phyloP scores from a whole-genome alignment of 2,113 vertebrate genomes.

The Oreochromis aureus region DNA sequence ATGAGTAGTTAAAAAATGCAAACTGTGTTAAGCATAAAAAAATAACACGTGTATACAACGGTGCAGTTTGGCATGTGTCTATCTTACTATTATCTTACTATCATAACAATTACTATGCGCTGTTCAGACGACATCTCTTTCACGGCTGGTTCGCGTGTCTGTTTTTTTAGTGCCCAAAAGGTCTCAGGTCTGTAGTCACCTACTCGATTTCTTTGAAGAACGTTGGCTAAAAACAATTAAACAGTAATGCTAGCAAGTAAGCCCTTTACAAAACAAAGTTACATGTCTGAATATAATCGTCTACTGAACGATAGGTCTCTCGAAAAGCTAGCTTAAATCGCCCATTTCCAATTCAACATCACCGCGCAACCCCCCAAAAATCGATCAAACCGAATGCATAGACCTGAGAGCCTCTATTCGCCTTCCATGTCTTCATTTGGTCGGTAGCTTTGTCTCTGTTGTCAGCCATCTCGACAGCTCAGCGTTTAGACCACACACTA shows the following conservation, averaged over 20 bases:
- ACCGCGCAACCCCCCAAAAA: background rate
- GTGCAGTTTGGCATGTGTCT: background rate
- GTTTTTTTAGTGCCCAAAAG: background rate
- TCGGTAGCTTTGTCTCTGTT: conserved; percentile 75
- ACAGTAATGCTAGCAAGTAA: background rate
- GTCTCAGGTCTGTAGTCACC: background rate
- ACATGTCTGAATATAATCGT: background rate
- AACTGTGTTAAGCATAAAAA: background rate
- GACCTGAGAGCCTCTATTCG: conserved; percentile 75
- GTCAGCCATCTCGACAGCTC: conserved; percentile 60
- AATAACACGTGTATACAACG: background rate
- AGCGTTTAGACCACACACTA: background rate
- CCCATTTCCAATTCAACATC: background rate
- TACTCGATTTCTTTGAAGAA: background rate
- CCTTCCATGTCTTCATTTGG: conserved; percentile 87
- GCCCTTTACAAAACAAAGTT: background rate
- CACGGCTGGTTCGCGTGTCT: background rate
- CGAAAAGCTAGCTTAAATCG: background rate
- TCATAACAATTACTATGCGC: background rate
- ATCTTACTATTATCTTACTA: background rate
- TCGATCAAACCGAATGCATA: background rate
- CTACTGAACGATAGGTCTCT: background rate
- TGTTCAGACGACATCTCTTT: background rate
- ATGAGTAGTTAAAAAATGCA: background rate
- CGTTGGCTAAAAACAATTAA: background rate